A percentile compares a stretch with the other conserved stretches of the same genome.
These are phyloP conservation scores for Gymnopithys bicolor DNA, from an alignment of 2,797 vertebrate species.

Conservation along the genomic window DNA sequence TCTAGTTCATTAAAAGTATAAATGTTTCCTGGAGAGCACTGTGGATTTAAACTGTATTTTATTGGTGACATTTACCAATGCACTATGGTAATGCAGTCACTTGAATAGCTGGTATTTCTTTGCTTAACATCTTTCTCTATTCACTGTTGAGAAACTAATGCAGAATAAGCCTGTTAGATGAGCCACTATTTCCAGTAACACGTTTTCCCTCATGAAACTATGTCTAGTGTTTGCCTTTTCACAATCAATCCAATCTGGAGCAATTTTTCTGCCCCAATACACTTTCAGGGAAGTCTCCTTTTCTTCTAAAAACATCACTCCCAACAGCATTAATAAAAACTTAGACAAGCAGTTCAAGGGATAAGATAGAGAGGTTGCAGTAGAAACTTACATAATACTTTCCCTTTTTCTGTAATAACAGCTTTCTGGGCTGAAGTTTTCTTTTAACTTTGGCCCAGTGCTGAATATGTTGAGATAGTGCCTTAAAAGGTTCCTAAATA, in stretches of 20 bases:
- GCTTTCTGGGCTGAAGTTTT: neutral
- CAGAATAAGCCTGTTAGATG: neutral
- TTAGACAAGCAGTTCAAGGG: neutral
- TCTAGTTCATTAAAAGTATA: slow-evolving; percentile 2
- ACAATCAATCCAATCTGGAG: neutral
- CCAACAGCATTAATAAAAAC: neutral
- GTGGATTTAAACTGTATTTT: slow-evolving; percentile 10
- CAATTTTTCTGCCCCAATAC: neutral
- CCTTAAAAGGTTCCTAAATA: neutral
- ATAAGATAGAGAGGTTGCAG: neutral
- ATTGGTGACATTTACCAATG: slow-evolving; percentile 38
- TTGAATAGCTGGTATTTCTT: slow-evolving; percentile 10
- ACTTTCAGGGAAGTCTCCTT: neutral
- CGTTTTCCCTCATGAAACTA: neutral
- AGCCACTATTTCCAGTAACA: neutral
- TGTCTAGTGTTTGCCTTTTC: neutral
- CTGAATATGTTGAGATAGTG: neutral
- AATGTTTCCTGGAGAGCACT: slow-evolving; percentile 18
- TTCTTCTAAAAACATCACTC: neutral
- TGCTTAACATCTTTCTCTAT: neutral
- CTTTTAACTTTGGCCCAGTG: neutral
- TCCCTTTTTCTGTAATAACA: neutral
- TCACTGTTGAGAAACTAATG: neutral
- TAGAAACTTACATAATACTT: neutral
- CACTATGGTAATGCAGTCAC: neutral